These are phyloP conservation scores for Terebella lapidaria DNA, from an alignment of 2,888 invertebrate genomes.

Conservation along the genomic window DNA sequence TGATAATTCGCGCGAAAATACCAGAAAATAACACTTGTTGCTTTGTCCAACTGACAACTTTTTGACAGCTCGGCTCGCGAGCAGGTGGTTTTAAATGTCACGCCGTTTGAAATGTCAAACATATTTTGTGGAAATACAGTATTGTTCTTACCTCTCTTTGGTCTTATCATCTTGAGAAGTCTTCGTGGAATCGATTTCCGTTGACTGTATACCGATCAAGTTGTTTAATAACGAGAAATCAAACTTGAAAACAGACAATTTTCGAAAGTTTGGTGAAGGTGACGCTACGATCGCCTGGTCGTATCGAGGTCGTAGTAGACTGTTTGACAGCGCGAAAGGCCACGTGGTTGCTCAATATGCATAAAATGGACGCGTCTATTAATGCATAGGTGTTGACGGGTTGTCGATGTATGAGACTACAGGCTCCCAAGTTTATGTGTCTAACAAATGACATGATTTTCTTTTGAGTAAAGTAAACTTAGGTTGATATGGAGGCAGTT, in stretches of 20 bases:
- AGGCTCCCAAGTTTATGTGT: no score
- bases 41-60: not conserved
- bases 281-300: not conserved
- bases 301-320: not conserved
- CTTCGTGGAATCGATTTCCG: no score
- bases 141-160: constrained; percentile 10
- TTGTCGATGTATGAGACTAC: no score
- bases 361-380: not conserved
- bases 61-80: not conserved
- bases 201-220: no score
- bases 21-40: no score
- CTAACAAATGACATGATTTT: no score
- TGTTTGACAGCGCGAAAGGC: not conserved
- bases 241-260: not conserved
- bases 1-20: no score
- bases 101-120: constrained; percentile 10
- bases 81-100: constrained; percentile 6
- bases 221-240: not conserved
- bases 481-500: no score
- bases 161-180: constrained; percentile 6
- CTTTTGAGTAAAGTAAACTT: no score
- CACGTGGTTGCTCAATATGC: constrained; percentile 1
- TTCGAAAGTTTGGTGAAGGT: not conserved
- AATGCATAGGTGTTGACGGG: not conserved
- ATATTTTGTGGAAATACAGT: constrained; percentile 1